These are phyloP conservation scores for Cyphomyrus plagiostoma DNA, from an alignment of 2,113 vertebrate genomes.

Conservation along the genomic window DNA sequence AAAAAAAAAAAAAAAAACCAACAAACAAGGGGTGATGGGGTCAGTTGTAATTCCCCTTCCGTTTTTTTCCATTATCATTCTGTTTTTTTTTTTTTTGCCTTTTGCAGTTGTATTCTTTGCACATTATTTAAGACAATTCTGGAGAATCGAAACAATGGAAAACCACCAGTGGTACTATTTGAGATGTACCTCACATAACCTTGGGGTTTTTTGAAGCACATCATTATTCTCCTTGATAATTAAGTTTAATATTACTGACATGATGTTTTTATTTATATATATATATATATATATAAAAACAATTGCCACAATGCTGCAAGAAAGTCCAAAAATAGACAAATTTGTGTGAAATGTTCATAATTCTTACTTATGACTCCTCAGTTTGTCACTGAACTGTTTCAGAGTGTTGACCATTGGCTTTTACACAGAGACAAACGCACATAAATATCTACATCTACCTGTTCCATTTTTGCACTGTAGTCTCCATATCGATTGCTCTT, in stretches of 20 bases:
- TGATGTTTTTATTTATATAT: neutral
- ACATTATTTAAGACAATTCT: neutral
- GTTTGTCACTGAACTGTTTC: neutral
- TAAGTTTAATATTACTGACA: conserved; percentile 4
- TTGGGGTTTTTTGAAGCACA: neutral
- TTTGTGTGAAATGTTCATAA: neutral
- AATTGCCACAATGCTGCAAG: neutral
- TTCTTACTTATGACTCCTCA: neutral
- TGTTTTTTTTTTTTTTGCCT: neutral
- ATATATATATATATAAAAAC: neutral
- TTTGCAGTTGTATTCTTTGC: neutral
- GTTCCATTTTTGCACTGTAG: neutral
- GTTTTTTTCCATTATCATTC: too few species aligned
- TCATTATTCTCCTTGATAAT: neutral
- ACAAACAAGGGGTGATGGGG: neutral
- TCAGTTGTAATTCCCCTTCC: neutral
- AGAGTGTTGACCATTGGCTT: neutral
- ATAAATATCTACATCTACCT: neutral
- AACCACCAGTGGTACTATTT: neutral
- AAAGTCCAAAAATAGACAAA: neutral
- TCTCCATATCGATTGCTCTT: neutral
- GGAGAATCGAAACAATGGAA: neutral
- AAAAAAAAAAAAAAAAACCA: neutral
- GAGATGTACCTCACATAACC: neutral
- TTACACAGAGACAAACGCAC: neutral